These are phyloP conservation scores for Chaetorhynchus papuensis DNA, from an alignment of 2,113 vertebrate species.

Conservation along the genomic window DNA sequence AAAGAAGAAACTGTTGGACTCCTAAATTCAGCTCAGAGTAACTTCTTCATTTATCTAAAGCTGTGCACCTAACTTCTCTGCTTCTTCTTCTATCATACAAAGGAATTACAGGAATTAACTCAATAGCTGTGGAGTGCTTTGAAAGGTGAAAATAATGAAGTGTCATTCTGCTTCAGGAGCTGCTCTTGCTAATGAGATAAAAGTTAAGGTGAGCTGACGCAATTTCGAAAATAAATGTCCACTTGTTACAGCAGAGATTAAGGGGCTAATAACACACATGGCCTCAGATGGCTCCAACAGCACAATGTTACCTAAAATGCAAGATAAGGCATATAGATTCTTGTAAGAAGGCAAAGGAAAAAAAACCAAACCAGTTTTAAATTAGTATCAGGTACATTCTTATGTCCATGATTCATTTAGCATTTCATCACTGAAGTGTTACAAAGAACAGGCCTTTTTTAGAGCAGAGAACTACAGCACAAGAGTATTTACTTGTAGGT, in stretches of 20 bases:
- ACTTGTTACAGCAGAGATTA: not conserved
- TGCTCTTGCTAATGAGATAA: not conserved
- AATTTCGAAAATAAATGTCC: not conserved
- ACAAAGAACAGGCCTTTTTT: not conserved
- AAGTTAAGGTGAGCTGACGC: not conserved
- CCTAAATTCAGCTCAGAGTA: not conserved
- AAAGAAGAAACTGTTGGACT: not conserved
- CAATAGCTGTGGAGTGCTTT: not conserved
- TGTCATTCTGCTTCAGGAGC: not conserved
- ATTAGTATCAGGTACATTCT: not conserved
- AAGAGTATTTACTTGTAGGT: not conserved
- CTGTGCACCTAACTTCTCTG: not conserved
- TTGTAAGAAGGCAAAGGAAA: not conserved
- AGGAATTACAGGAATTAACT: not conserved
- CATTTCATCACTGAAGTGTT: not conserved
- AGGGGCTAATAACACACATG: not conserved
- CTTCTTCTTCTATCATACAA: not conserved
- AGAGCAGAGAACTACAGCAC: not conserved
- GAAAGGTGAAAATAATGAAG: constrained; percentile 7
- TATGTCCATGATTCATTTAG: not conserved
- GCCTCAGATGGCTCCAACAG: not conserved
- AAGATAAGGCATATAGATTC: not conserved
- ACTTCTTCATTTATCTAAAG: not conserved
- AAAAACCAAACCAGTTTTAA: not conserved
- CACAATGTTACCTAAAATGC: not conserved